Evolutionary conservation across 2,113 vertebrate species (phyloP).

Genomic region (Bambusicola thoracicus): DNA sequence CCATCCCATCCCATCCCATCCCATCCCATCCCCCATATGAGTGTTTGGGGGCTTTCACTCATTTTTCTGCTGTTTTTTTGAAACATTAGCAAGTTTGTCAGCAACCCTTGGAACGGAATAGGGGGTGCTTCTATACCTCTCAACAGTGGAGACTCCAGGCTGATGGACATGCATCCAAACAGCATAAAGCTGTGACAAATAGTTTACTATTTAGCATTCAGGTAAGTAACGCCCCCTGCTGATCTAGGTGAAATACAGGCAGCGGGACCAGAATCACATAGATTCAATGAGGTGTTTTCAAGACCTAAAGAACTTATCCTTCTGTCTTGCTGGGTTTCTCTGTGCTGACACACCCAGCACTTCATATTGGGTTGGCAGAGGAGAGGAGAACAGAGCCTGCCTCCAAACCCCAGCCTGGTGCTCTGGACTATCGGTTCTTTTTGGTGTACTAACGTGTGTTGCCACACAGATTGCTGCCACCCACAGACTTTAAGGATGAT

Average conservation of each 20-base stretch:
- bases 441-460: neutral
- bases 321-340: neutral
- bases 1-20: no score
- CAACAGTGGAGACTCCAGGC: neutral
- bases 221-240: neutral
- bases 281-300: rapidly evolving
- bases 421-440: neutral
- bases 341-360: neutral
- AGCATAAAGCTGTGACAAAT: neutral
- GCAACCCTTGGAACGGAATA: neutral
- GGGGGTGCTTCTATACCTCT: no score
- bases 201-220: neutral
- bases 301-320: neutral
- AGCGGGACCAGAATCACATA: neutral
- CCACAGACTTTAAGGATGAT: neutral
- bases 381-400: neutral
- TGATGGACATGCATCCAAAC: neutral
- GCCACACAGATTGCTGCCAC: neutral
- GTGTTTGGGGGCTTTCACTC: no score
- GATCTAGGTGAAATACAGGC: neutral
- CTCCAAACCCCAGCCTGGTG: neutral
- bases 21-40: no score
- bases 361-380: neutral
- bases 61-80: no score
- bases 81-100: no score